Evolutionary conservation across 2,797 vertebrate species (phyloP), one percentile per base, ranked within the genome.

Genomic region (Crypturellus tataupa): DNA sequence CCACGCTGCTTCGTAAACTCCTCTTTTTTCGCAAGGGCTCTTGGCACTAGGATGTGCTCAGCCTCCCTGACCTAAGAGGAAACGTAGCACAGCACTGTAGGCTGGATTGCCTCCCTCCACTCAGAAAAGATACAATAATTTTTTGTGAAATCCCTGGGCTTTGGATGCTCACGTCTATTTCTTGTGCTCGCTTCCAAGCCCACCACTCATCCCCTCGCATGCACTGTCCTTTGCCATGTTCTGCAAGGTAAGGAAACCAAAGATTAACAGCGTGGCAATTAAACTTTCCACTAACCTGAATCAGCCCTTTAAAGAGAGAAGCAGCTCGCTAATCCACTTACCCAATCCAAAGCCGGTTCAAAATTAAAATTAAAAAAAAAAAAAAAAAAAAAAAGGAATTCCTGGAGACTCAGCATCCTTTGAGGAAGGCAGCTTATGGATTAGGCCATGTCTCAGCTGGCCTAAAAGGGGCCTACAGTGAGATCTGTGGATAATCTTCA

Each of bases 311-410:
- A 31, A 89, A 91, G 55, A 9, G 70, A 79, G 68, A 1, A 60
- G 10, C 53, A n/a, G 79, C 94, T 80, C 80, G 64, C 88, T 89
- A 95, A 93, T 75, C 71, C 76, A 89, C 35, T 87, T 95, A 85
- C 84, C 25, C 60, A 94, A 87, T 53, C 63, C 44, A 65, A 88
- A 80, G 35, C 75, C 13, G 17, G 80, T 92, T 71, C 68, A n/a
- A 68, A 90, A 24, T 49, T 49, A 25, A 49, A 49, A 47, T 17
- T 17, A 21, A 46, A 47, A 47, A 47, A 47, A 46, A 46, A 46
- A 47, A 47, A 47, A 47, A 47, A 47, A 23, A 47, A 44, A 46
- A 46, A 49, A 49, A 24, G 12, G 13, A 49, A 49, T 7, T 49
- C 83, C 90, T 81, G 78, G 70, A 92, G 81, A 56, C 35, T 1